Conservation (phyloP, 35 echinoderm and acorn worm species). For the Chiridota heheva region DNA sequence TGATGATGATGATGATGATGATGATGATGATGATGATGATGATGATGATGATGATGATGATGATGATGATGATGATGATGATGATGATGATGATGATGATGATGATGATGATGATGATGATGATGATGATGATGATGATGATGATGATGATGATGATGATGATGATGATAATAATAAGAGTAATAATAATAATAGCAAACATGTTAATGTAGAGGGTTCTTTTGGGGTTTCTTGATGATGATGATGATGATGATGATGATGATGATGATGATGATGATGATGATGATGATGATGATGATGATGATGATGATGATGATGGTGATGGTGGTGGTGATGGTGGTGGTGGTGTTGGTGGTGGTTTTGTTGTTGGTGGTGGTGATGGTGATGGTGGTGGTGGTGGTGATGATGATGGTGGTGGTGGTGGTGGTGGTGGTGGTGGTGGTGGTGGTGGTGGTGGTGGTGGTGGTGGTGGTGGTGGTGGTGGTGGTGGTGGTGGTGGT, state of each 20-base stretch:
- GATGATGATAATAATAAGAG: too few relatives aligned
- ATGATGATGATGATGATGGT: conserved; percentile 6
- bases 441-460: conserved; percentile 3
- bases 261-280: conserved; percentile 2
- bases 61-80: conserved; percentile 1
- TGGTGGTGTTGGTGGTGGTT: too few relatives aligned
- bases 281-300: conserved; percentile 6
- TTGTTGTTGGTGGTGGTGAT: too few relatives aligned
- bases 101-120: conserved; percentile 6
- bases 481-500: not conserved
- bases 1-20: conserved; percentile 5
- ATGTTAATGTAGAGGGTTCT: too few relatives aligned
- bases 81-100: conserved; percentile 6
- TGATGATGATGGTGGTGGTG: conserved; percentile 5
- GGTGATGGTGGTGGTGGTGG: conserved; percentile 4
- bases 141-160: conserved; percentile 5
- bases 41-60: conserved; percentile 4
- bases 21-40: not conserved
- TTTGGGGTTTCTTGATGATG: too few relatives aligned
- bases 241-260: conserved; percentile 6
- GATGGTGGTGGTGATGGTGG: too few relatives aligned
- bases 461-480: conserved; percentile 4
- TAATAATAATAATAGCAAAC: too few relatives aligned
- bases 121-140: conserved; percentile 6
- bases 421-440: conserved; percentile 4